A percentile compares a stretch with the other conserved stretches of the same genome.
Conservation (phyloP, 1,140 invertebrate genomes). For the Nephotettix cincticeps region DNA sequence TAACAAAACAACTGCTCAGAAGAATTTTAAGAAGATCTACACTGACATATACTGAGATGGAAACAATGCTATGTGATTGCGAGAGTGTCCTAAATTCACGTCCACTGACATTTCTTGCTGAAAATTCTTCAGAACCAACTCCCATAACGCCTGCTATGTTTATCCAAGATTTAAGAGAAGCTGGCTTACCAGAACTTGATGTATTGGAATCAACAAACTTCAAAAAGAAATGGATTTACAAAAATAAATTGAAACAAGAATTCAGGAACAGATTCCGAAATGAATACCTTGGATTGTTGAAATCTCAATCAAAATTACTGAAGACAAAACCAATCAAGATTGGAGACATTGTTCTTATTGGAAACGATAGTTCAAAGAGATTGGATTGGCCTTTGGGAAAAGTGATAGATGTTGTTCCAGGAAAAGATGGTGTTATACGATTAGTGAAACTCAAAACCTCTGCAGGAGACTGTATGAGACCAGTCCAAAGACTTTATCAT, state of each 20-base stretch:
- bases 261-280: constrained; percentile 14
- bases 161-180: constrained; percentile 35
- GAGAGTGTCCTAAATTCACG: constrained; percentile 42
- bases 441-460: constrained; percentile 39
- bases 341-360: constrained; percentile 39
- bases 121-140: constrained; percentile 32
- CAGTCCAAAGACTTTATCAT: constrained; percentile 33
- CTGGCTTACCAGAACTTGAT: constrained; percentile 34
- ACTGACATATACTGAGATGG: constrained; percentile 26
- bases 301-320: no score
- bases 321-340: not conserved
- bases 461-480: constrained; percentile 29
- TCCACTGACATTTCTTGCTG: constrained; percentile 44
- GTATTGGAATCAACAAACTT: not conserved
- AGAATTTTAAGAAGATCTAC: constrained; percentile 25
- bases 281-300: constrained; percentile 30
- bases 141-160: constrained; percentile 38
- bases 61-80: constrained; percentile 28
- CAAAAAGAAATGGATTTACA: not conserved
- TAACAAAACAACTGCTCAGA: constrained; percentile 27
- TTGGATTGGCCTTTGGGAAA: constrained; percentile 41
- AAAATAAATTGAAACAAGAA: not conserved
- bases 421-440: constrained; percentile 37
- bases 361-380: constrained; percentile 36
- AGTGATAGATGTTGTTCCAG: constrained; percentile 37